Evolutionary conservation across 2,888 invertebrate species (phyloP).

Genomic region (Apamea crenata): DNA sequence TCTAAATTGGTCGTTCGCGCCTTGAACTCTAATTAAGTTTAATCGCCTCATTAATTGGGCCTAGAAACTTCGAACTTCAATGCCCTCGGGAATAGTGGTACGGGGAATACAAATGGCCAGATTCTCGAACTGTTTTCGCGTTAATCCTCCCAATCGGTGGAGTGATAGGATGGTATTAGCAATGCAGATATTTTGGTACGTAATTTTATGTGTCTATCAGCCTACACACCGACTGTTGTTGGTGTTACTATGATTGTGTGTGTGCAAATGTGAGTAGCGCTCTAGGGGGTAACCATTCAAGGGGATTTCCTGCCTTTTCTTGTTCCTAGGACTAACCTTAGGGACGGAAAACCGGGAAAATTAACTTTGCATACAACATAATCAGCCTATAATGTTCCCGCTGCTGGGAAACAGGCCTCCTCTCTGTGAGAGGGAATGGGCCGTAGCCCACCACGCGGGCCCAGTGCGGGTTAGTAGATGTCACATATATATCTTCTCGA

Average conservation of each 20-base stretch:
- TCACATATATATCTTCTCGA: too few relatives aligned
- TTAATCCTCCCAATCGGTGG: slow-evolving; percentile 66
- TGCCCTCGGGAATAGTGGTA: slow-evolving; percentile 76
- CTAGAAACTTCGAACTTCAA: slow-evolving; percentile 82
- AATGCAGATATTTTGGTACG: slow-evolving; percentile 57
- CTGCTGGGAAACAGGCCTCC: too few relatives aligned
- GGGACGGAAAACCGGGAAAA: not conserved
- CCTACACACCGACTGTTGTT: not conserved
- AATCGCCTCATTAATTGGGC: slow-evolving; percentile 88
- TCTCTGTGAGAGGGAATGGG: too few relatives aligned
- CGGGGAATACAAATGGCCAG: slow-evolving; percentile 81
- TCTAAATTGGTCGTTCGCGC: slow-evolving; percentile 80
- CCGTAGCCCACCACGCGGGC: too few relatives aligned
- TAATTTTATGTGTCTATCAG: slow-evolving; percentile 34
- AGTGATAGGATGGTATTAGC: slow-evolving; percentile 63
- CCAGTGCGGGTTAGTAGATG: too few relatives aligned
- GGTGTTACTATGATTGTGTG: not conserved
- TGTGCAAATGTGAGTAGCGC: not conserved
- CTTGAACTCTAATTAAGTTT: slow-evolving; percentile 85
- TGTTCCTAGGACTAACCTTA: not conserved
- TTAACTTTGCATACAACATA: not conserved
- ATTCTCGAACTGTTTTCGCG: slow-evolving; percentile 71
- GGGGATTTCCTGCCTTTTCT: not conserved
- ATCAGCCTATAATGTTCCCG: too few relatives aligned
- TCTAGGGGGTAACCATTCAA: not conserved